Conservation (phyloP, 1,140 invertebrate species). For the Rhopalosiphum maidis region DNA sequence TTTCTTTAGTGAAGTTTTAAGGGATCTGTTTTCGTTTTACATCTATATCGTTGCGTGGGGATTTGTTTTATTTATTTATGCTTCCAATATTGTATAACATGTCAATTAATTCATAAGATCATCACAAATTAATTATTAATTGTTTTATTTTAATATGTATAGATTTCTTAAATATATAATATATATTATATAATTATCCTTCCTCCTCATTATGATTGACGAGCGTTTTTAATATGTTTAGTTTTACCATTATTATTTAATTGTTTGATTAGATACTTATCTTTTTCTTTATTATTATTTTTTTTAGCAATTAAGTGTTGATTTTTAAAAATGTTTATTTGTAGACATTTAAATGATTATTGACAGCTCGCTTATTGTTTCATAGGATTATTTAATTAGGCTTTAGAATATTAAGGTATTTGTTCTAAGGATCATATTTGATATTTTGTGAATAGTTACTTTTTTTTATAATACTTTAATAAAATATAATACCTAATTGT, state of each 20-base stretch:
- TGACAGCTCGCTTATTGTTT: conserved; percentile 49
- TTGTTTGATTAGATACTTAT: conserved; percentile 51
- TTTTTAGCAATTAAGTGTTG: conserved; percentile 49
- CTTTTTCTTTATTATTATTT: conserved; percentile 46
- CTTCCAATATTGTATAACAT: conserved; percentile 39
- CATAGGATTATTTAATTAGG: conserved; percentile 29
- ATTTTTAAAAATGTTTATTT: conserved; percentile 57
- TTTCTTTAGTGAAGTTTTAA: conserved; percentile 18
- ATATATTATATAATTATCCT: conserved; percentile 20
- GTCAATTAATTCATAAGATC: conserved; percentile 50
- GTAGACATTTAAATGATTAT: conserved; percentile 52
- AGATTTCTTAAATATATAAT: not conserved
- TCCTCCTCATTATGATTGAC: conserved; percentile 28
- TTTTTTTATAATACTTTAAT: conserved; percentile 47
- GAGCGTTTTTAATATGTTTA: conserved; percentile 30
- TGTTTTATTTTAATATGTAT: conserved; percentile 26
- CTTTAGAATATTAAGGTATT: conserved; percentile 43
- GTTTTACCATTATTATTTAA: conserved; percentile 56
- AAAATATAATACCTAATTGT: conserved; percentile 42
- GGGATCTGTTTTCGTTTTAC: conserved; percentile 27
- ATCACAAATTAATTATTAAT: conserved; percentile 51
- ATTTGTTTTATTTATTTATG: conserved; percentile 44
- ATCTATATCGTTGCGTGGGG: not conserved
- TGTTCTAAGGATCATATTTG: conserved; percentile 46
- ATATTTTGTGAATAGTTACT: conserved; percentile 56